Evolutionary conservation across 2,797 vertebrate genomes (phyloP), one percentile per base, ranked within the genome.

Genomic region (Gymnothorax reevesii): DNA sequence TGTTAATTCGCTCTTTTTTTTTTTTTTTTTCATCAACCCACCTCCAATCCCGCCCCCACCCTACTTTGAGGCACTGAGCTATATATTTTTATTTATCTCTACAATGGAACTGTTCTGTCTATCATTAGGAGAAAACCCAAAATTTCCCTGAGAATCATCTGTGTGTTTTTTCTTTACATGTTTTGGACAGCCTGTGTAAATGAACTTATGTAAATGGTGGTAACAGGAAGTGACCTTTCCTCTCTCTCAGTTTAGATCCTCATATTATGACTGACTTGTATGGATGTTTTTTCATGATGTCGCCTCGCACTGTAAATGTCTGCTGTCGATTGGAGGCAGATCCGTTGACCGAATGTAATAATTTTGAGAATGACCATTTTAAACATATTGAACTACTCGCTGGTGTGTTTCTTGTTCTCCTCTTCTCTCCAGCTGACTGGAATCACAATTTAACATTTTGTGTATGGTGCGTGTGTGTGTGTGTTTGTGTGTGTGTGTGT

Each of bases 1-100:
- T 77, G 0, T 77, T 77, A 2, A 52, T 49, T 77, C 17, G 12
- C 75, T 89, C 85, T 86, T 54, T 89, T 87, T 62, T 84, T 87
- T 69, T 89, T 84, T 86, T 54, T 89, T 87, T 62, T 84, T 87
- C 90, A 90, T 88, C 92, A 89, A 93, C n/a, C 12, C 22, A 84
- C 64, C 57, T 17, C 91, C 89, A 92, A 91, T 91, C 12, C 15
- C 33, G n/a, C 49, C 15, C 15, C 57, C 57, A 83, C 57, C 52
- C n/a, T 95, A 93, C 90, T 22, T 91, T 93, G 92, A 87, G 92
- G 91, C 94, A 93, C 94, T 94, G 93, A 92, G 85, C 85, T 90
- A 94, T 95, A 94, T 90, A 88, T 88, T 17, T 79, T 17, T 79
- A 7, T 80, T 27, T 85, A 42, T 66, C 55, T 3, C 82, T 33